These are phyloP conservation scores for Bombus terrestris DNA, from an alignment of 1,140 invertebrate genomes.

Conservation along the genomic window DNA sequence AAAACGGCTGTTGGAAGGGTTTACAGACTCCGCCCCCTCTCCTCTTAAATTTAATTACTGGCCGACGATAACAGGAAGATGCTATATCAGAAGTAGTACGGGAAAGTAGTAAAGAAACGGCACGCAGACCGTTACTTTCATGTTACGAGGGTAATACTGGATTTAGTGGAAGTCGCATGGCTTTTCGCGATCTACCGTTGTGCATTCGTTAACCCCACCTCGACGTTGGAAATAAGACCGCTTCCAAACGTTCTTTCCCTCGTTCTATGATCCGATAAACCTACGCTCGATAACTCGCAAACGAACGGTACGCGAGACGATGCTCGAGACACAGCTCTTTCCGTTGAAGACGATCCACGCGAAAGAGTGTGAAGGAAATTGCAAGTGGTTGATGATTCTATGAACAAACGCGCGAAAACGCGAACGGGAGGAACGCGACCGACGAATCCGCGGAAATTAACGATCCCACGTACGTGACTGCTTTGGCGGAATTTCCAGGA, in stretches of 20 bases:
- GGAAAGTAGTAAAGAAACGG: slow-evolving; percentile 14
- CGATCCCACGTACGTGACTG: neutral
- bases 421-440: neutral
- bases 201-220: slow-evolving; percentile 23
- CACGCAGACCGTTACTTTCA: neutral
- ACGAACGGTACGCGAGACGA: too few species aligned
- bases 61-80: slow-evolving; percentile 14
- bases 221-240: too few species aligned
- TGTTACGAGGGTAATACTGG: slow-evolving; percentile 47
- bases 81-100: slow-evolving; percentile 31
- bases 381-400: neutral
- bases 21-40: neutral
- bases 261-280: neutral
- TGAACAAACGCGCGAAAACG: neutral
- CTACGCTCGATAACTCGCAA: too few species aligned
- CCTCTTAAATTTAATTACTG: slow-evolving; percentile 45
- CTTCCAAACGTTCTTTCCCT: too few species aligned
- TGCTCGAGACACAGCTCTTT: too few species aligned
- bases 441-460: slow-evolving; percentile 14
- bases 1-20: slow-evolving; percentile 18
- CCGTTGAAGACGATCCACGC: neutral
- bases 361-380: neutral
- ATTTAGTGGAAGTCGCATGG: slow-evolving; percentile 13
- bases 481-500: neutral
- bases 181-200: neutral